phyloP scores from a whole-genome alignment of 2,113 vertebrate genomes.

The Gorilla gorilla region DNA sequence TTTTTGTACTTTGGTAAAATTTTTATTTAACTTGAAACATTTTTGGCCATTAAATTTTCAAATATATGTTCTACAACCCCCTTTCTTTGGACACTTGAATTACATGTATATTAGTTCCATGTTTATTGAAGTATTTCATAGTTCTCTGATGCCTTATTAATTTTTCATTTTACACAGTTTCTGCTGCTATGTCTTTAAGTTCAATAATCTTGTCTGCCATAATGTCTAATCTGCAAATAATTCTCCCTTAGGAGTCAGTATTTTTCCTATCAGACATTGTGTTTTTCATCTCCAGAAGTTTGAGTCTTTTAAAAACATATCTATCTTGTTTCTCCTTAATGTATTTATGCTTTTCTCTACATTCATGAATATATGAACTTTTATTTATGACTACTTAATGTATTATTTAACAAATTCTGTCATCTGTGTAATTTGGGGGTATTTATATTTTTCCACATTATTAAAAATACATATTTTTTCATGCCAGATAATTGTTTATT shows the following conservation, averaged over 20 bases:
- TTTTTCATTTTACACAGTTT: not conserved
- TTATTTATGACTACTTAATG: not conserved
- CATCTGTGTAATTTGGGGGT: not conserved
- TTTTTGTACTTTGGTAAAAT: too few species aligned
- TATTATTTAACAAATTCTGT: not conserved
- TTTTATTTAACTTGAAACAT: not conserved
- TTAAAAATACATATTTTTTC: not conserved
- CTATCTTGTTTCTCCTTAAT: not conserved
- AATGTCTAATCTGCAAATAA: not conserved
- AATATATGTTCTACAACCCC: not conserved
- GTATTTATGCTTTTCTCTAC: not conserved
- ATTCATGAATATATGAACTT: not conserved
- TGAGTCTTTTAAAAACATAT: not conserved
- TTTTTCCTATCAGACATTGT: not conserved
- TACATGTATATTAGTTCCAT: not conserved
- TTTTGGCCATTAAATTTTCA: not conserved
- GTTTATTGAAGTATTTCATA: not conserved
- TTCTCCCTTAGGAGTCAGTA: not conserved
- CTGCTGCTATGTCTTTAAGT: not conserved
- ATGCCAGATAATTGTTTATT: not conserved
- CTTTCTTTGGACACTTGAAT: not conserved
- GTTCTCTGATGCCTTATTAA: not conserved
- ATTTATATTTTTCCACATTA: not conserved
- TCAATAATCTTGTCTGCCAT: not conserved
- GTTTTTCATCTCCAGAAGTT: not conserved